A percentile compares a stretch with the other conserved stretches of the same genome.
These are phyloP conservation scores for Ctenochaetus hawaiiensis DNA, from an alignment of 2,797 vertebrate genomes.

Conservation along the genomic window DNA sequence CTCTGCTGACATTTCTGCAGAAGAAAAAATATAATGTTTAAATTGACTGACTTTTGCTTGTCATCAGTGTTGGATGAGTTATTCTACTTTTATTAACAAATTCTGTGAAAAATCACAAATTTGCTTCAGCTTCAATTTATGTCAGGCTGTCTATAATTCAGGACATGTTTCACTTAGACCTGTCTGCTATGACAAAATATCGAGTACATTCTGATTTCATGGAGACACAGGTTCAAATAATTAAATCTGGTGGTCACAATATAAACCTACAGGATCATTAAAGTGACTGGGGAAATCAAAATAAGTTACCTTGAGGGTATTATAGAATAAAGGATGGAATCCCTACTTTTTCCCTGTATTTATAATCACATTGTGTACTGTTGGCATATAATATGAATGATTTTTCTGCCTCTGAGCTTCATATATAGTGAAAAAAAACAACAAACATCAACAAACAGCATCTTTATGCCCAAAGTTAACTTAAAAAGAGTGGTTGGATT, in stretches of 20 bases:
- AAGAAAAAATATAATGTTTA: too few relatives aligned
- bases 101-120: too few relatives aligned
- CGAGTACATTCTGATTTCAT: neutral
- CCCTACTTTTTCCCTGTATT: neutral
- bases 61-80: too few relatives aligned
- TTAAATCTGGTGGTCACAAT: neutral
- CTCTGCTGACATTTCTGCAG: too few relatives aligned
- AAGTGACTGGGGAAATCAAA: neutral
- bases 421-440: neutral
- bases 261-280: neutral
- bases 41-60: too few relatives aligned
- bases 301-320: neutral
- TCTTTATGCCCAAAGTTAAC: too few relatives aligned
- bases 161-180: neutral
- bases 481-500: neutral
- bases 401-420: neutral
- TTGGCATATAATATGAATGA: neutral
- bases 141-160: neutral
- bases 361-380: neutral
- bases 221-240: neutral
- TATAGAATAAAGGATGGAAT: neutral
- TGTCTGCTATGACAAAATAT: neutral
- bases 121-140: neutral
- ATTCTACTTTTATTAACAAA: too few relatives aligned
- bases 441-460: too few relatives aligned